Conservation (phyloP, 2,888 invertebrate genomes). For the Xanthia togata region DNA sequence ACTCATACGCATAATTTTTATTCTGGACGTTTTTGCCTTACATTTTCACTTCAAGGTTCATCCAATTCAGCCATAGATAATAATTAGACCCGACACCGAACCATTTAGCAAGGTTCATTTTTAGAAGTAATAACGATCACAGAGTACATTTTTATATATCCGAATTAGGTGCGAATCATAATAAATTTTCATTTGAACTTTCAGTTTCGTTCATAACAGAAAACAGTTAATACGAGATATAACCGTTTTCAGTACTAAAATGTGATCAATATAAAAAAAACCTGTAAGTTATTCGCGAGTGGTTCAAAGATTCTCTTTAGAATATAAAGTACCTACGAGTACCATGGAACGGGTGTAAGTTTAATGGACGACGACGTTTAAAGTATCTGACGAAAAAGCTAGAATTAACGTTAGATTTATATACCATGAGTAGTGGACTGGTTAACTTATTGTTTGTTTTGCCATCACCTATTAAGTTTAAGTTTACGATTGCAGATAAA, state of each 20-base stretch:
- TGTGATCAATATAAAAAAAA: constrained; percentile 22
- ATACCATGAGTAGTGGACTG: neutral
- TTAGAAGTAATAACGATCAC: neutral
- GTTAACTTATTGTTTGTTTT: neutral
- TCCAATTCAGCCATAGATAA: neutral
- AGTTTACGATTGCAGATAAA: no score
- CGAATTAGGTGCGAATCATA: neutral
- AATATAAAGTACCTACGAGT: constrained; percentile 52
- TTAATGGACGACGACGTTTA: constrained; percentile 14
- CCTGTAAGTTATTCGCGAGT: constrained; percentile 39
- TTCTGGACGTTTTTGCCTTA: neutral
- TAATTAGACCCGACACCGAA: neutral
- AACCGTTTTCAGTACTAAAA: constrained; percentile 22
- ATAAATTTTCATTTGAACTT: constrained; percentile 6
- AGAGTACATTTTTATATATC: no score
- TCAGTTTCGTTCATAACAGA: neutral
- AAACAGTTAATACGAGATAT: constrained; percentile 4
- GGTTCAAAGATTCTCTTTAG: constrained; percentile 29
- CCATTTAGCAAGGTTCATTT: neutral
- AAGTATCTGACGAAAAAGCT: neutral
- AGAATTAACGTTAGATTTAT: neutral
- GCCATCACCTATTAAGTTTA: no score
- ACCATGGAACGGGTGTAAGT: constrained; percentile 12
- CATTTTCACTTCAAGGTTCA: neutral
- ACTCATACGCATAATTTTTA: neutral